Evolutionary conservation across 30 jellyfish, hydroid and myxozoan genomes (phyloP).

Genomic region (Hydractinia symbiolongicarpus): DNA sequence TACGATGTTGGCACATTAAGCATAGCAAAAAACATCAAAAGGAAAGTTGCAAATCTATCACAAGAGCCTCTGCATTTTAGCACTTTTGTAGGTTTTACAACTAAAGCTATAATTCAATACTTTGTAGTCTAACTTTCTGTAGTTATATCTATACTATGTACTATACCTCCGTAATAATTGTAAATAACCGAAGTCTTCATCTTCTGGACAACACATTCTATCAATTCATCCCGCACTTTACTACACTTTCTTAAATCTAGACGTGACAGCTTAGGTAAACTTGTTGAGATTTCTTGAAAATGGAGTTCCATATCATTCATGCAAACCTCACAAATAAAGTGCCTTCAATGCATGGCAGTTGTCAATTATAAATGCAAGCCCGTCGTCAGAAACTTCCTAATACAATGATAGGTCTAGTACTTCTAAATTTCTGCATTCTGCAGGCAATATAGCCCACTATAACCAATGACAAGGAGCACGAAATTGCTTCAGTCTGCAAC

Average conservation of each 20-base stretch:
- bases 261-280: constrained; percentile 43
- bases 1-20: no score
- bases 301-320: constrained; percentile 31
- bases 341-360: constrained; percentile 51
- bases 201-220: constrained; percentile 48
- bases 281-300: background rate
- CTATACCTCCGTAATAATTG: constrained; percentile 74
- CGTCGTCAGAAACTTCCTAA: constrained; percentile 91
- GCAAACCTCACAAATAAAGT: constrained; percentile 68
- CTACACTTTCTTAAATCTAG: constrained; percentile 77
- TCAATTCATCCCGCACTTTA: constrained; percentile 60
- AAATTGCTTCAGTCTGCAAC: no score
- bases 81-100: no score
- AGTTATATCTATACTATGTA: background rate
- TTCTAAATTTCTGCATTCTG: constrained; percentile 41
- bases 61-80: no score
- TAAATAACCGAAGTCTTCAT: constrained; percentile 33
- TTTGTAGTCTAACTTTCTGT: no score
- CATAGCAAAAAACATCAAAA: no score
- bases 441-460: no score
- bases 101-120: no score
- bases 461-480: no score
- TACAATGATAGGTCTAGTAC: constrained; percentile 73
- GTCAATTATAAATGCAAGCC: constrained; percentile 50
- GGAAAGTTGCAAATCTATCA: no score